These are phyloP conservation scores for Drosophila recens DNA, from an alignment of 2,888 invertebrate genomes.

Conservation along the genomic window DNA sequence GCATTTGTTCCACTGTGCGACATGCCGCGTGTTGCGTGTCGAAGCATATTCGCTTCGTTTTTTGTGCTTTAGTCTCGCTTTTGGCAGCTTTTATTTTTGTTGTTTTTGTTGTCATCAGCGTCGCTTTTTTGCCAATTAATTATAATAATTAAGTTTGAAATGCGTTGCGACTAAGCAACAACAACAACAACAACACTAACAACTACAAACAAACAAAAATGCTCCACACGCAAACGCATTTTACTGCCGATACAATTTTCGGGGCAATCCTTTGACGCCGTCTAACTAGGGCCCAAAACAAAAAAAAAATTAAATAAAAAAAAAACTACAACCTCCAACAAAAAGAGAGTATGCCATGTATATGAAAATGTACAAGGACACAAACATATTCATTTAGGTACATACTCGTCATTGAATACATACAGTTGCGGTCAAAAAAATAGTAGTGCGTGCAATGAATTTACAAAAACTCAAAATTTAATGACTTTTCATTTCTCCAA, in stretches of 20 bases:
- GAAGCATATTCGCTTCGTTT: slow-evolving; percentile 33
- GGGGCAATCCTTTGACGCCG: slow-evolving; percentile 74
- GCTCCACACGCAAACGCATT: slow-evolving; percentile 73
- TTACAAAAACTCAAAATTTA: too few species aligned
- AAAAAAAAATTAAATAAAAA: slow-evolving; percentile 1
- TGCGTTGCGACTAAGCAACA: slow-evolving; percentile 76
- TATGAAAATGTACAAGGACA: not conserved
- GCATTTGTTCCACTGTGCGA: slow-evolving; percentile 43
- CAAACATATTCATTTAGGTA: too few species aligned
- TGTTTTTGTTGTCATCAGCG: slow-evolving; percentile 36
- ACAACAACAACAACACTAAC: slow-evolving; percentile 25
- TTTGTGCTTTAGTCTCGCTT: slow-evolving; percentile 34
- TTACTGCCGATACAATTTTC: slow-evolving; percentile 71
- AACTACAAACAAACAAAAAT: slow-evolving; percentile 30
- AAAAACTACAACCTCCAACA: not conserved
- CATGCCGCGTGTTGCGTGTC: slow-evolving; percentile 47
- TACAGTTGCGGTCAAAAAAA: too few species aligned
- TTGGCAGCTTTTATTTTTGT: slow-evolving; percentile 17
- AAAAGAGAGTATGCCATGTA: not conserved
- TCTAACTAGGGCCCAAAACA: slow-evolving; percentile 27
- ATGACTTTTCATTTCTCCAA: too few species aligned
- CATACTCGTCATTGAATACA: too few species aligned
- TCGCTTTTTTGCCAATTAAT: slow-evolving; percentile 74
- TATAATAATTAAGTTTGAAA: slow-evolving; percentile 79
- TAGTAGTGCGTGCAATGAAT: too few species aligned